Base-by-base conservation (phyloP, 2,113 vertebrate species). In the Perca flavescens region DNA sequence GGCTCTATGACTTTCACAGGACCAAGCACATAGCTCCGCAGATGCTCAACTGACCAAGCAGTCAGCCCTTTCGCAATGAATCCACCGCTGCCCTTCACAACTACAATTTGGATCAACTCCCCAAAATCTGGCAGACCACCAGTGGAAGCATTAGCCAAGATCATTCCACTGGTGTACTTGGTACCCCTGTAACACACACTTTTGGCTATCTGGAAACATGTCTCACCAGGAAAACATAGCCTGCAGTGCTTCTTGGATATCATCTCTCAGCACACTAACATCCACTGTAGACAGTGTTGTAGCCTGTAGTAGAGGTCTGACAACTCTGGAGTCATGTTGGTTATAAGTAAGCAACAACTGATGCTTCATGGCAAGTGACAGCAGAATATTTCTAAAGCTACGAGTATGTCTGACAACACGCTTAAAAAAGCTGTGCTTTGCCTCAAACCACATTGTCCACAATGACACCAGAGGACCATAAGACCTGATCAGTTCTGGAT, bases 181-280 rank as follows among this genome's bases (percentile, higher is more conserved):
- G 56, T 58, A 6, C 56, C 22, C 22, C 22, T 58, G 56, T 58
- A 58, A 58, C 22, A 58, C 13, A 58, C 56, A 58, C 53, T 54
- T 21, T 54, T 54, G 19, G 21, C 56, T 58, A 58, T 58, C 22
- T 25, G 22, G 22, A 58, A 5, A 58, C 56, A 54, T n/a, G 22
- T 28, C 56, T 58, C 56, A 58, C 56, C 56, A 58, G 56, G 56
- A 28, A 28, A 28, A 58, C 22, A 28, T 57, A n/a, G 56, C 56
- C 22, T 57, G n/a, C 56, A 57, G 56, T 57, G 56, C 56, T 57
- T 57, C 56, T 28, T 57, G 56, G 22, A 57, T 57, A 57, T 57
- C 56, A 13, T 28, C 56, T 57, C 56, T 57, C 22, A 57, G 56
- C 56, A 58, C 56, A 58, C 22, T 28, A 58, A 28, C 56, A 58